Evolutionary conservation across 2,888 invertebrate species (phyloP).

Genomic region (Rhagonycha lutea): DNA sequence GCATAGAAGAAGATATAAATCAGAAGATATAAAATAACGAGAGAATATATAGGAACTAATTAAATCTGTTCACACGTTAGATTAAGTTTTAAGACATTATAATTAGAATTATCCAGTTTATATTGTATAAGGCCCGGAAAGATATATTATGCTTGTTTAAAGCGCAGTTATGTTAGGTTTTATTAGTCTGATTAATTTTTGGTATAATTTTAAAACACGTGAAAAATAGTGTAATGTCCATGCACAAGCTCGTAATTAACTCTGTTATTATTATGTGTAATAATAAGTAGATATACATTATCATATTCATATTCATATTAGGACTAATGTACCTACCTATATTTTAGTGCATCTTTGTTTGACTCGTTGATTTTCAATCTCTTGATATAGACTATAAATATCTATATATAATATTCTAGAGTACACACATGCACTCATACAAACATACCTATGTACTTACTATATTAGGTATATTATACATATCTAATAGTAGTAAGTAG

Average conservation of each 20-base stretch:
- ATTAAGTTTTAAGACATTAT: constrained; percentile 27
- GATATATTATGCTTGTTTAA: constrained; percentile 29
- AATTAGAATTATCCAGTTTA: constrained; percentile 24
- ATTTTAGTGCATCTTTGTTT: constrained; percentile 26
- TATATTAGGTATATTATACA: too few relatives aligned
- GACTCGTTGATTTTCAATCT: constrained; percentile 29
- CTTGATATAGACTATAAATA: too few relatives aligned
- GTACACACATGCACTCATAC: too few relatives aligned
- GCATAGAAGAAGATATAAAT: constrained; percentile 20
- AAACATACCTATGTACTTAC: too few relatives aligned
- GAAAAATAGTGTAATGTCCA: not conserved
- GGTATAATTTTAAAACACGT: not conserved
- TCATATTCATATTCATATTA: too few relatives aligned
- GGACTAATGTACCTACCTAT: constrained; percentile 11
- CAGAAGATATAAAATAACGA: constrained; percentile 11
- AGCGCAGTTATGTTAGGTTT: constrained; percentile 19
- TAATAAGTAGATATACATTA: not conserved
- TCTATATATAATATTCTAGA: too few relatives aligned
- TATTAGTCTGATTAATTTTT: not conserved
- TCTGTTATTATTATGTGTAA: not conserved
- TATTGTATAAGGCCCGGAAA: constrained; percentile 29
- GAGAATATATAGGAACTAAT: constrained; percentile 29
- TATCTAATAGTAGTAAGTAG: too few relatives aligned
- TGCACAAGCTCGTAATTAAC: not conserved
- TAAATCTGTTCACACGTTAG: constrained; percentile 38